phyloP scores from a whole-genome alignment of 2,113 vertebrate species.

The Naja naja region DNA sequence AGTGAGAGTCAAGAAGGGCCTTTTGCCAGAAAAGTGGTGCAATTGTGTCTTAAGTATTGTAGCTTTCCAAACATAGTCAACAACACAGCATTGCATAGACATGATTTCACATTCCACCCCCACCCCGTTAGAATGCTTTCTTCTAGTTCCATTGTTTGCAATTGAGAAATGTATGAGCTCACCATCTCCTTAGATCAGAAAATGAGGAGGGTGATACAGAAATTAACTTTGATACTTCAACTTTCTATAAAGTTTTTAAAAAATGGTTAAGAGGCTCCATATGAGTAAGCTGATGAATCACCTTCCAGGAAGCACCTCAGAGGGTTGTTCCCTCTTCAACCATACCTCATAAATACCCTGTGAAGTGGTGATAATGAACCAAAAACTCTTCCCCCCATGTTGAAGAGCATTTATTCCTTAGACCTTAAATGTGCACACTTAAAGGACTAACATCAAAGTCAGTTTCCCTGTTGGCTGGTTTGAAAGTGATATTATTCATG shows the following conservation, averaged over 20 bases:
- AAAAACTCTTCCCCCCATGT: neutral
- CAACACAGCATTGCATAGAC: constrained; percentile 53
- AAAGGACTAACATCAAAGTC: neutral
- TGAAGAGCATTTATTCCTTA: neutral
- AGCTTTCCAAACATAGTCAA: constrained; percentile 6
- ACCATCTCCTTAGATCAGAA: constrained; percentile 64
- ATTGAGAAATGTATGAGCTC: constrained; percentile 69
- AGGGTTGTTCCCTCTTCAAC: neutral
- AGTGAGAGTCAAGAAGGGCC: neutral
- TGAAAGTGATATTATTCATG: neutral
- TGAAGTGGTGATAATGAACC: neutral
- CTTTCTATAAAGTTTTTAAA: neutral
- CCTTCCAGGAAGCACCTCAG: neutral
- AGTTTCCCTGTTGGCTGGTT: neutral
- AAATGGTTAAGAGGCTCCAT: neutral
- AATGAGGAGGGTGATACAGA: constrained; percentile 64
- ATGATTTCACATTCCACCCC: constrained; percentile 68
- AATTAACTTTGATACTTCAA: constrained; percentile 24
- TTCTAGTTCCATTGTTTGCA: constrained; percentile 60
- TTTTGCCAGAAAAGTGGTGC: neutral
- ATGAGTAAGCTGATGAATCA: neutral
- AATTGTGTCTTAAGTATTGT: constrained; percentile 3
- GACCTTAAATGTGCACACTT: neutral
- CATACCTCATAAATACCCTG: neutral
- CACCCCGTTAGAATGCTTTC: constrained; percentile 67